Base-by-base conservation (phyloP, 1,140 invertebrate genomes). In the Cylas formicarius region DNA sequence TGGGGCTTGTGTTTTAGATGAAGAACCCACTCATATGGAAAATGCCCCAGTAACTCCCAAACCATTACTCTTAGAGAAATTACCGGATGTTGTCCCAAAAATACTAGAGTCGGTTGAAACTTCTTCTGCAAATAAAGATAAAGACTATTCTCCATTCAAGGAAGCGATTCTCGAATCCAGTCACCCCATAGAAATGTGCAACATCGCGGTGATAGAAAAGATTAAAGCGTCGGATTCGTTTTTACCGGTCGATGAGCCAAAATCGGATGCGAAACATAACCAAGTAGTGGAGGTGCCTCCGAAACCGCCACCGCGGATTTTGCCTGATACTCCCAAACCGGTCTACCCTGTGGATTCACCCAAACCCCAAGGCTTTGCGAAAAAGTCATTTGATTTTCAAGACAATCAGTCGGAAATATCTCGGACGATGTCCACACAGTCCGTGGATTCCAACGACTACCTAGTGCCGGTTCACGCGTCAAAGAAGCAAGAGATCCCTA, bases 241-340 rank as follows among this genome's bases (percentile, higher is more conserved):
- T n/a, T n/a, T n/a, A n/a, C n/a, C n/a, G n/a, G 11, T 13, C 11
- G 5, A 5, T 31, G n/a, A 18, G n/a, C 7, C 2, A 17, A 19
- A 18, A 9, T 14, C 32, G 9, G 2, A 31, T 8, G 18, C 14
- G 2, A 17, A 31, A 2, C 17, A 17, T 9, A 10, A 32, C 14
- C 31, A 10, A 6, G 8, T n/a, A n/a, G 16, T 35, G 14, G 65
- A 67, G 44, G 53, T 66, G 18, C 64, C 67, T 14, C 67, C 67
- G 5, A 66, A 68, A 55, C 67, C 67, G 10, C 67, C 67, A 45
- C 67, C 67, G 14, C 52, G 66, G 45, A 65, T 63, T 24, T 49
- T 52, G 4, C 27, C 51, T 8, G 59, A 61, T 35, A 24, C 21
- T 4, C 31, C 52, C 8, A 62, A 61, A 59, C 48, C 66, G 44